Evolutionary conservation across 2,113 vertebrate species (phyloP), one percentile per base, ranked within the genome.

Genomic region (Pholis gunnellus): DNA sequence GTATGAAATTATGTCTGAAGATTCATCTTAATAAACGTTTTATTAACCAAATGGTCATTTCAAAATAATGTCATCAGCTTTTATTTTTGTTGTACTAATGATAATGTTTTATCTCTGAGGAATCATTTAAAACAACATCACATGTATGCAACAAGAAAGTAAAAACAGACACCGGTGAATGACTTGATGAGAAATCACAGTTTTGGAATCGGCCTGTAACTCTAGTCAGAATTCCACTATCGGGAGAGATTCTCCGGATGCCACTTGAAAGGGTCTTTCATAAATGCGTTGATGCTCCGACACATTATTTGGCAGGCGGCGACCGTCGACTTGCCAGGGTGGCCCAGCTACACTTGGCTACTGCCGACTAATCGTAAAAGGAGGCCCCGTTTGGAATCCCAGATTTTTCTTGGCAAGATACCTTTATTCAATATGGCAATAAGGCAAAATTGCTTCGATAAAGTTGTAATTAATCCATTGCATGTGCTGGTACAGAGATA

Each of bases 341-440:
- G 70, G 72, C 64, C n/a, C 65, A 6, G 40, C 76, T 48, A 75
- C 48, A 85, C 79, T 79, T 84, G 72, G 67, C 77, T 50, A 48
- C 59, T 88, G 89, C 92, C 79, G 71, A 91, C 79, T 89, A 91
- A 93, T 84, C 63, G 87, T 93, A 93, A 94, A 92, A 90, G 17
- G 86, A 85, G 74, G 44, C 38, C 64, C 13, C 0, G 0, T n/a
- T 22, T 48, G 78, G 66, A 82, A 87, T 75, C 46, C 27, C 42
- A 73, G 72, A 9, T 67, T 88, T 83, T 75, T 72, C 11, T 48
- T 31, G 9, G 82, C 72, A 29, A 44, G 42, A 42, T 40, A 17
- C 13, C 72, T 73, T 46, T 59, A 73, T 73, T 83, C 29, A 81
- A 38, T 29, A 71, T 38, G 20, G 50, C 25, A 71, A n/a, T n/a